A percentile compares a stretch with the other conserved stretches of the same genome.
phyloP scores from a whole-genome alignment of 2,888 invertebrate species.

The Lasioglossum villosulum region DNA sequence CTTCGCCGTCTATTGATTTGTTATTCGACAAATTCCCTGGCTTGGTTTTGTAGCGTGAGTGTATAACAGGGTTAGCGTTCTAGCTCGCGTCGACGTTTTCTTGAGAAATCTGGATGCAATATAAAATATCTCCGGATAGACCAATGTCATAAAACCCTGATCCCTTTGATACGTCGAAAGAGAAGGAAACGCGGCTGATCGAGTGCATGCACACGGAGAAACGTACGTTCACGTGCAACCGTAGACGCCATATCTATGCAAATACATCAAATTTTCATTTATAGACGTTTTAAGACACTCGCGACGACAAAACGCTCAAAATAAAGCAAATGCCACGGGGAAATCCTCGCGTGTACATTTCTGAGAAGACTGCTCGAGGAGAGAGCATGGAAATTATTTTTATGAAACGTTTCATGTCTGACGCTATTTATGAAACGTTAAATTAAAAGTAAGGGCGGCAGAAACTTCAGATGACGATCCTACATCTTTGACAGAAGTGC shows the following conservation, averaged over 20 bases:
- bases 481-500: not conserved
- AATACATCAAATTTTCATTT: conserved; percentile 46
- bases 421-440: not conserved
- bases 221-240: conserved; percentile 28
- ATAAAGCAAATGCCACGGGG: not conserved
- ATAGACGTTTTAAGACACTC: conserved; percentile 33
- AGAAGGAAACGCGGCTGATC: conserved; percentile 49
- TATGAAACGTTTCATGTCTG: not conserved
- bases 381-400: not conserved
- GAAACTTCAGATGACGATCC: not conserved
- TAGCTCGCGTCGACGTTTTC: conserved; percentile 44
- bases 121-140: conserved; percentile 46
- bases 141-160: conserved; percentile 49
- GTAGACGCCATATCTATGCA: conserved; percentile 22
- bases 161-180: conserved; percentile 48
- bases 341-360: not conserved
- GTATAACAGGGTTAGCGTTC: conserved; percentile 34
- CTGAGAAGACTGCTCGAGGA: not conserved
- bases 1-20: not conserved
- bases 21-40: conserved; percentile 5
- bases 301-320: not conserved
- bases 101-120: conserved; percentile 39
- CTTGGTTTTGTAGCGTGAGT: not conserved
- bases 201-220: conserved; percentile 37
- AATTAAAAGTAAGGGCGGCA: not conserved